These are phyloP conservation scores for Marronus borbonicus DNA, from an alignment of 2,888 invertebrate species.

Conservation along the genomic window DNA sequence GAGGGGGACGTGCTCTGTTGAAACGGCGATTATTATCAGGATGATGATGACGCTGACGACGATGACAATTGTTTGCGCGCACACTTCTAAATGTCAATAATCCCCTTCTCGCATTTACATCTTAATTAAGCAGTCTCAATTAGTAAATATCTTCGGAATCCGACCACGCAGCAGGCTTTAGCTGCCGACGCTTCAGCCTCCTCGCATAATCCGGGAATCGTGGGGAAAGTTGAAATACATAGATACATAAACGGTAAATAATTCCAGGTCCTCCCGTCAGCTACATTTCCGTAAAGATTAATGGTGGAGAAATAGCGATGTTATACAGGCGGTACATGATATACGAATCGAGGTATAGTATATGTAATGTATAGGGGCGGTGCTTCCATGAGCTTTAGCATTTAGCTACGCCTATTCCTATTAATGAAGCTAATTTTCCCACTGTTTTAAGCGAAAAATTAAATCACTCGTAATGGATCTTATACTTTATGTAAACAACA, in stretches of 20 bases:
- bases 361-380: too few relatives aligned
- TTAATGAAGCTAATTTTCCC: too few relatives aligned
- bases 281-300: constrained; percentile 30
- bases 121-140: constrained; percentile 51
- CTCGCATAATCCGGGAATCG: not conserved
- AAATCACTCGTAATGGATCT: too few relatives aligned
- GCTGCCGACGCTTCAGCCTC: not conserved
- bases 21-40: constrained; percentile 12
- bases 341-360: too few relatives aligned
- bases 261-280: not conserved
- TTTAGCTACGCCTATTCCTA: too few relatives aligned
- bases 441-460: too few relatives aligned
- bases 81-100: constrained; percentile 50
- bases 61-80: constrained; percentile 42
- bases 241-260: constrained; percentile 36
- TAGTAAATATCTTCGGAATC: constrained; percentile 49
- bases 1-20: not conserved
- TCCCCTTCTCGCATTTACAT: constrained; percentile 44
- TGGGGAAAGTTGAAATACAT: constrained; percentile 16
- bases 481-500: too few relatives aligned
- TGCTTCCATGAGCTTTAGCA: too few relatives aligned
- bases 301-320: not conserved
- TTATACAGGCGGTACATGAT: not conserved
- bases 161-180: not conserved
- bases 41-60: not conserved